Conservation (phyloP, 2,797 vertebrate genomes). For the Betta splendens region DNA sequence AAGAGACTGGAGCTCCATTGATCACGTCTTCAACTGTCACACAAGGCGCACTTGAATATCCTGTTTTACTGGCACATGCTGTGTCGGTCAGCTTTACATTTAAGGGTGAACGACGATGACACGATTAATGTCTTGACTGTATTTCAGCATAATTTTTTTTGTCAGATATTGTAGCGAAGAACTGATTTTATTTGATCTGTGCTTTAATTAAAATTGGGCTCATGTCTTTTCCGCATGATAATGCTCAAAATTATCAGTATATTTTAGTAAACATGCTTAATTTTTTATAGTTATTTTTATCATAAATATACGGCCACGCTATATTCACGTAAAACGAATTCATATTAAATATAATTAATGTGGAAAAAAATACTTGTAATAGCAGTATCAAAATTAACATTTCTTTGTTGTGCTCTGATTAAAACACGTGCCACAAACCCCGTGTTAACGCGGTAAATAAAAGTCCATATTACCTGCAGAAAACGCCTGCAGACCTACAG, state of each 20-base stretch:
- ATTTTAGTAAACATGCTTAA: neutral
- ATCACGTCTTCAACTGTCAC: slow-evolving; percentile 33
- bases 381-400: no score
- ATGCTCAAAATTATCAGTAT: neutral
- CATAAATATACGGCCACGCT: neutral
- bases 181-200: neutral
- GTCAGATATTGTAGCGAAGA: neutral
- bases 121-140: neutral
- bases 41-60: neutral
- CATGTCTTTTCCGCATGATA: neutral
- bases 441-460: neutral
- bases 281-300: neutral
- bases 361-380: no score
- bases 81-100: neutral
- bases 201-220: neutral
- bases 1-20: slow-evolving; percentile 66
- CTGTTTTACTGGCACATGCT: neutral
- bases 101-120: neutral
- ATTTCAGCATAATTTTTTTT: neutral
- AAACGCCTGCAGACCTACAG: slow-evolving; percentile 45
- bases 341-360: no score
- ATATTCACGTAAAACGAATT: neutral
- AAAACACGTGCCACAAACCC: neutral
- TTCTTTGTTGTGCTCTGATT: neutral
- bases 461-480: neutral